Evolutionary conservation across 2,888 invertebrate genomes (phyloP).

Genomic region (Phytoseiulus persimilis): DNA sequence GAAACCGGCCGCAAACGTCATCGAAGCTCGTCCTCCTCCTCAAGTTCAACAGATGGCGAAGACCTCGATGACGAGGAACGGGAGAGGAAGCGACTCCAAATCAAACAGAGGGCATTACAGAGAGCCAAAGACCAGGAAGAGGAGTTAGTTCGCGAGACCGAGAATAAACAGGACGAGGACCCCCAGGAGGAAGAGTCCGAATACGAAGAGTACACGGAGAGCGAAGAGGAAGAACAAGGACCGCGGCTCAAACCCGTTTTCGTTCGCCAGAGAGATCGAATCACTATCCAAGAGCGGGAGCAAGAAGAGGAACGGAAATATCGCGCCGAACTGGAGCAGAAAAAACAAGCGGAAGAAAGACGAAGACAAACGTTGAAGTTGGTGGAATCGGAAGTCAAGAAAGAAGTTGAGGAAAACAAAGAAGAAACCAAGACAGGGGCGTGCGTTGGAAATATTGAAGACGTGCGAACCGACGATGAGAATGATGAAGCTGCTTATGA

Average conservation of each 20-base stretch:
- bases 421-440: constrained; percentile 64
- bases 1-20: constrained; percentile 46
- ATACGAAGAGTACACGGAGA: constrained; percentile 56
- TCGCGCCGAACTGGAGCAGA: constrained; percentile 72
- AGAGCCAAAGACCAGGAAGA: constrained; percentile 55
- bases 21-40: constrained; percentile 40
- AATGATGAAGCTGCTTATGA: constrained; percentile 94
- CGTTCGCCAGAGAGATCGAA: constrained; percentile 81
- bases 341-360: constrained; percentile 57
- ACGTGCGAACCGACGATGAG: constrained; percentile 86
- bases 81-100: constrained; percentile 44
- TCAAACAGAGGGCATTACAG: constrained; percentile 49
- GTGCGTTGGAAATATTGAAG: constrained; percentile 55
- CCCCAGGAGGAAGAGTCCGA: constrained; percentile 62
- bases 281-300: constrained; percentile 90
- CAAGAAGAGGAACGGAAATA: constrained; percentile 64
- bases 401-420: constrained; percentile 51
- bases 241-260: constrained; percentile 89
- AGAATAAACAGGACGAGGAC: constrained; percentile 56
- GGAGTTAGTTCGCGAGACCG: constrained; percentile 56
- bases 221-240: constrained; percentile 48
- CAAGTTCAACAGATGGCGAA: constrained; percentile 46
- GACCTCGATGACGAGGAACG: constrained; percentile 46
- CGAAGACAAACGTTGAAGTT: constrained; percentile 47
- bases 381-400: constrained; percentile 49